Base-by-base conservation (phyloP, 2,113 vertebrate genomes). In the Pelecanoides urinatrix region DNA sequence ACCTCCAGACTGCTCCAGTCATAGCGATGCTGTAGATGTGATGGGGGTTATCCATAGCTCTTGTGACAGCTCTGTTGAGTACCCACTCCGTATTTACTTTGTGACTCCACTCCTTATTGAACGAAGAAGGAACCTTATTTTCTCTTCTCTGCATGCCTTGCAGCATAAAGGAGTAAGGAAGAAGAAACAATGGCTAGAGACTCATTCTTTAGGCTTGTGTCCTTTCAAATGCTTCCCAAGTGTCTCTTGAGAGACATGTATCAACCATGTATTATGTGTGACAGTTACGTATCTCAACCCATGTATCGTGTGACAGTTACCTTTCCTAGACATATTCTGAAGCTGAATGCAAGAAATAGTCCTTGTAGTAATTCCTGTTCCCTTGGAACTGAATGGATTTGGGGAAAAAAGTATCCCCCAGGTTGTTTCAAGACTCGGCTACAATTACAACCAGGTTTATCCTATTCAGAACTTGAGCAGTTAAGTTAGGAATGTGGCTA, bases 231-330 rank as follows among this genome's bases (percentile, higher is more conserved):
- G 22, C 42, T 78, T 90, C 61, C 19, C 52, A 63, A 25, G 11
- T 34, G 42, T 67, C 52, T 63, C 49, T 49, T 11, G 30, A 61
- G n/a, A n/a, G n/a, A n/a, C n/a, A n/a, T n/a, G n/a, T n/a, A n/a
- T n/a, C n/a, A 76, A 62, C 36, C 3, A 1, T 13, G n/a, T 68
- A 21, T 50, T 34, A 16, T 0, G 0, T 25, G 19, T 75, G 61
- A 18, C 71, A 86, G 42, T n/a, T 44, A 4, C 74, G n/a, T n/a
- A n/a, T n/a, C n/a, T n/a, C n/a, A n/a, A n/a, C n/a, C 36, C 3
- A 1, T 13, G n/a, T 68, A 21, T 50, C 36, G 0, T 25, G 19
- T 75, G 61, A 18, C 71, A 86, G 42, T 92, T 32, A 21, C 30
- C 34, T 81, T 21, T 66, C 52, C 70, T 29, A 23, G 52, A 20